Conservation (phyloP, 2,797 vertebrate species). For the Fundulus diaphanus region DNA sequence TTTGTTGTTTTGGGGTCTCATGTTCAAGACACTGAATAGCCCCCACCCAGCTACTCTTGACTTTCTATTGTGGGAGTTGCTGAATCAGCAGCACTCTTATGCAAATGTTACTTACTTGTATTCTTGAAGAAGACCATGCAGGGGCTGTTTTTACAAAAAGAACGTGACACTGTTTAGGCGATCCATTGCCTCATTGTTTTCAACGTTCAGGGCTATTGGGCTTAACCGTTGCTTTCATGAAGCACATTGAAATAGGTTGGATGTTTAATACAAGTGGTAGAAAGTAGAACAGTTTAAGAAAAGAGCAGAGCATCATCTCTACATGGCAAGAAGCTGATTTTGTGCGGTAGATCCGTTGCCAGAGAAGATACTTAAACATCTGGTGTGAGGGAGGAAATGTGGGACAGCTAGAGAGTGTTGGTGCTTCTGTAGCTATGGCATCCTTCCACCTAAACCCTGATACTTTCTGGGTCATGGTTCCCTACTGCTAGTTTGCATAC, state of each 20-base stretch:
- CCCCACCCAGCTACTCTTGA: conserved; percentile 21
- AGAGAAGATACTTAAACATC: conserved; percentile 20
- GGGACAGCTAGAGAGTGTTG: conserved; percentile 34
- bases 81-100: conserved; percentile 26
- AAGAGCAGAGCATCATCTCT: neutral
- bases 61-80: conserved; percentile 40
- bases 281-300: conserved; percentile 5
- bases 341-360: neutral
- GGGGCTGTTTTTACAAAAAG: conserved; percentile 32
- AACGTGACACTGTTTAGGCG: conserved; percentile 23
- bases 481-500: conserved; percentile 12
- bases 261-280: neutral
- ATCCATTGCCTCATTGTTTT: conserved; percentile 24
- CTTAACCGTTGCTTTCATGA: conserved; percentile 10
- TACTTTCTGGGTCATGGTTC: conserved; percentile 42
- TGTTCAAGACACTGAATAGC: conserved; percentile 25
- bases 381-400: conserved; percentile 40
- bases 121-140: conserved; percentile 23
- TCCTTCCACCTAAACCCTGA: conserved; percentile 37
- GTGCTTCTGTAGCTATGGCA: conserved; percentile 24
- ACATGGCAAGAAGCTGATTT: conserved; percentile 9
- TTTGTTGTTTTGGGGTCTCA: conserved; percentile 41
- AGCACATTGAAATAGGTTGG: neutral
- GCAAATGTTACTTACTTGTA: conserved; percentile 38
- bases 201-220: neutral